These are phyloP conservation scores for Physocephala rufipes DNA, from an alignment of 2,888 invertebrate species.

Conservation along the genomic window DNA sequence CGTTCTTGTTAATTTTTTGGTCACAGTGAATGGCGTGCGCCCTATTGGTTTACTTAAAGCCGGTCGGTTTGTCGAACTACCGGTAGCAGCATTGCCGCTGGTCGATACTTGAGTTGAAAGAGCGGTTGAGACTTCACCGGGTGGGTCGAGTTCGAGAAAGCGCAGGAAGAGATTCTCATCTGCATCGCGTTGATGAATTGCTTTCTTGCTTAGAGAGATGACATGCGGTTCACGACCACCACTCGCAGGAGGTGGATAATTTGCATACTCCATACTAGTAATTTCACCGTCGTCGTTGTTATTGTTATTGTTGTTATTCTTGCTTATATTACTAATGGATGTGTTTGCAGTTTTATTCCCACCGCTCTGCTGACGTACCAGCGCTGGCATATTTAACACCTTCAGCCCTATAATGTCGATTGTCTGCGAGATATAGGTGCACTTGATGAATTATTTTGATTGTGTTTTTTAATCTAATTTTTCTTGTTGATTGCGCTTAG, in stretches of 20 bases:
- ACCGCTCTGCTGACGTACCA: slow-evolving; percentile 62
- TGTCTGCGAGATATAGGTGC: background rate
- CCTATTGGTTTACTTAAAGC: slow-evolving; percentile 67
- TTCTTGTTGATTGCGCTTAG: too few relatives aligned
- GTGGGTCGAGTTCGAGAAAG: slow-evolving; percentile 84
- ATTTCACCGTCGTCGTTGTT: slow-evolving; percentile 26
- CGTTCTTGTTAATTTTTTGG: slow-evolving; percentile 71
- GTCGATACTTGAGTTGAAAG: slow-evolving; percentile 49
- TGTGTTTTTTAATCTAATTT: slow-evolving; percentile 25
- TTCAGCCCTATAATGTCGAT: slow-evolving; percentile 37
- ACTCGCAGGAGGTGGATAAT: background rate
- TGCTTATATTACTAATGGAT: slow-evolving; percentile 35
- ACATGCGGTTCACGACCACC: slow-evolving; percentile 37
- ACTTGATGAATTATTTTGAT: slow-evolving; percentile 33
- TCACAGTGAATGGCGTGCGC: slow-evolving; percentile 84
- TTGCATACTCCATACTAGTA: slow-evolving; percentile 40
- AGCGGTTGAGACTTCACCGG: slow-evolving; percentile 65
- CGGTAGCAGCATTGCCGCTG: slow-evolving; percentile 43
- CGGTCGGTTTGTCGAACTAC: slow-evolving; percentile 55
- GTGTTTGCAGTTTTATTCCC: slow-evolving; percentile 45
- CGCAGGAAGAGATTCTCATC: slow-evolving; percentile 79
- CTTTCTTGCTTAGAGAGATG: slow-evolving; percentile 68
- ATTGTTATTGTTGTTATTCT: slow-evolving; percentile 35
- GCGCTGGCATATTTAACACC: slow-evolving; percentile 41
- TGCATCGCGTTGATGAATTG: slow-evolving; percentile 72